Evolutionary conservation across 2,113 vertebrate genomes (phyloP).

Genomic region (Edolisoma coerulescens): DNA sequence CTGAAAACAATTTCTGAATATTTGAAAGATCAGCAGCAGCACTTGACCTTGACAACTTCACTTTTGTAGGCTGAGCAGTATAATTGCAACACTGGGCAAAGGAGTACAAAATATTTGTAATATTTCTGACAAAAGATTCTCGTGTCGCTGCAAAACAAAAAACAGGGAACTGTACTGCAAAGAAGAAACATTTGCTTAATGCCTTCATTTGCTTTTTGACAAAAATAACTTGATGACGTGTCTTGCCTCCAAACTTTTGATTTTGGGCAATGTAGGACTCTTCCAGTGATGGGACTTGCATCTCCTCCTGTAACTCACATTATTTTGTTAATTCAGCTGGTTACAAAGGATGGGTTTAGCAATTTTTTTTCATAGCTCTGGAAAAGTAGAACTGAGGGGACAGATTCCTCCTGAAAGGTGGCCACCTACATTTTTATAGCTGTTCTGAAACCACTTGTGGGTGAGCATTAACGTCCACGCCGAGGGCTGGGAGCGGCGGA

Average conservation of each 20-base stretch:
- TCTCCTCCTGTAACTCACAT: not conserved
- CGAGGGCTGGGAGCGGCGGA: conserved; percentile 36
- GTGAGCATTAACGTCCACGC: conserved; percentile 57
- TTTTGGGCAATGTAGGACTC: not conserved
- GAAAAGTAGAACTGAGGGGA: not conserved
- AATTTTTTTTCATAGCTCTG: not conserved
- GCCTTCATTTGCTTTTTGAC: not conserved
- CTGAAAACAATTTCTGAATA: not conserved
- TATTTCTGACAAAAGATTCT: not conserved
- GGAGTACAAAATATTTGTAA: not conserved
- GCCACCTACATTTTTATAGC: not conserved
- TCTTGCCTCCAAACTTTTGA: not conserved
- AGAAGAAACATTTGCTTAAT: not conserved
- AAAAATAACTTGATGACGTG: not conserved
- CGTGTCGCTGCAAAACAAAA: not conserved
- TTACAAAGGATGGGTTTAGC: not conserved
- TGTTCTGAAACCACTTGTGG: conserved; percentile 4
- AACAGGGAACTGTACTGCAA: not conserved
- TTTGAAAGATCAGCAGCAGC: not conserved
- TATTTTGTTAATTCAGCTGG: not conserved
- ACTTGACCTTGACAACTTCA: not conserved
- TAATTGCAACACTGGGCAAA: not conserved
- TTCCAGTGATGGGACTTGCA: not conserved
- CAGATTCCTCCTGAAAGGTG: not conserved
- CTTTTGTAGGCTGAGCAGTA: not conserved